Percentiles rank a stretch among this genome's conserved stretches.
Evolutionary conservation across 37 sponge, comb jelly and placozoan genomes (phyloP).

Genomic region (Agelas oroides): DNA sequence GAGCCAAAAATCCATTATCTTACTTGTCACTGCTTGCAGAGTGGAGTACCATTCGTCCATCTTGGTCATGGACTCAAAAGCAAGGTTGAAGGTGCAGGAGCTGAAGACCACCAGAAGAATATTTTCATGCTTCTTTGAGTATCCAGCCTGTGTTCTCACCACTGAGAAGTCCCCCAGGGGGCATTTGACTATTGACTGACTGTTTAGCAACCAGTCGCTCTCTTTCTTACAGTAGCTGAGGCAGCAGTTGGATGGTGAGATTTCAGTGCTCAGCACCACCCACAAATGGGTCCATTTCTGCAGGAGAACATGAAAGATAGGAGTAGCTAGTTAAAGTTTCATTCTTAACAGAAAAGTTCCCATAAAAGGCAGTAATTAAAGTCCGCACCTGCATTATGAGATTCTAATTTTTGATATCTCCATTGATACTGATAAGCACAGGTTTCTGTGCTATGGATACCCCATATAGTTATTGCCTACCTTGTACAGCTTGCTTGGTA

Average conservation of each 20-base stretch:
- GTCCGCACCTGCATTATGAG: no score
- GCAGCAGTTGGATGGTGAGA: conserved; percentile 42
- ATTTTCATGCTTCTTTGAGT: conserved; percentile 35
- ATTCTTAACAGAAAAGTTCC: no score
- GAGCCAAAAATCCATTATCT: no score
- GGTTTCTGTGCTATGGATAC: no score
- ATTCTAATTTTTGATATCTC: no score
- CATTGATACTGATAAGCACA: no score
- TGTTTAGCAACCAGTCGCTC: conserved; percentile 54
- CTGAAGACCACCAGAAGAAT: conserved; percentile 26
- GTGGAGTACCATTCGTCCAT: conserved; percentile 52
- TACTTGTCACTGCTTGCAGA: conserved; percentile 28
- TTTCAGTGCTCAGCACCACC: conserved; percentile 52
- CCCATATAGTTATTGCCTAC: no score
- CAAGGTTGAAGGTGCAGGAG: conserved; percentile 33
- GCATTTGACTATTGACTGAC: conserved; percentile 34
- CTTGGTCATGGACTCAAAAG: conserved; percentile 66
- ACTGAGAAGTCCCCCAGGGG: conserved; percentile 35
- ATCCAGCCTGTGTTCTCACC: neutral
- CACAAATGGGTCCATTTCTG: conserved; percentile 65
- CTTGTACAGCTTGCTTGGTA: conserved; percentile 44
- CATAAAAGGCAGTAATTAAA: no score
- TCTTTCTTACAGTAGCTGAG: conserved; percentile 66
- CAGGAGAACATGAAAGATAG: no score
- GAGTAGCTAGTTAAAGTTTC: no score